Evolutionary conservation across 1,140 invertebrate species (phyloP), one percentile per base, ranked within the genome.

Genomic region (Hypothenemus hampei): DNA sequence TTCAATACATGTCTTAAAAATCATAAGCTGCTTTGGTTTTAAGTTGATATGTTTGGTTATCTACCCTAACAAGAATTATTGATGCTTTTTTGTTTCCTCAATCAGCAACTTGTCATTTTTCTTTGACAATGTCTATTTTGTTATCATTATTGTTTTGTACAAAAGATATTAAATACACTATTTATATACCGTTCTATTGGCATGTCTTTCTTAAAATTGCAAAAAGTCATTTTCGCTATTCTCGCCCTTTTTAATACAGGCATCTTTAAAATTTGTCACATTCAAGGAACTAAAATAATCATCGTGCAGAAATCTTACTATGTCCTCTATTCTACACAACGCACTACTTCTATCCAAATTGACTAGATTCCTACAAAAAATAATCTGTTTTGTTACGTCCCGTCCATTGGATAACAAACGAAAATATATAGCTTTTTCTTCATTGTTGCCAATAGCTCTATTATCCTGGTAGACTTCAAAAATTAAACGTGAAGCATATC

Each of bases 321-420:
- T 89, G 65, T 85, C 86, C 64, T 92, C 88, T 59, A 92, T 87
- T 10, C 86, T 84, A 71, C 89, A 92, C 0, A 91, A 68, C 67
- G 81, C 81, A 31, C 79, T 70, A 45, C 77, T 79, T 21, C 74
- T 75, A 3, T 72, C 75, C 7, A 78, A 69, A 56, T 69, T 73
- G 58, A 79, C 76, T 0, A 75, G 71, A 35, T 77, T 77, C 59
- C 78, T 81, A 68, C 92, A 97, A 68, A 95, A 94, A 39, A 78
- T 79, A 15, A 93, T 77, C 54, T 83, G 79, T 64, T 82, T 79
- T 0, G 93, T 97, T 0, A 93, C 80, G 71, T 93, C 91, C 54
- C 81, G 81, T 0, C 93, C 93, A 68, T 96, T 93, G 57, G 87
- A 85, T 18, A 97, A 71, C 1, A 93, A 73, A 1, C 89, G 79